Conservation (phyloP, 2,797 vertebrate species). For the Monodelphis domestica region DNA sequence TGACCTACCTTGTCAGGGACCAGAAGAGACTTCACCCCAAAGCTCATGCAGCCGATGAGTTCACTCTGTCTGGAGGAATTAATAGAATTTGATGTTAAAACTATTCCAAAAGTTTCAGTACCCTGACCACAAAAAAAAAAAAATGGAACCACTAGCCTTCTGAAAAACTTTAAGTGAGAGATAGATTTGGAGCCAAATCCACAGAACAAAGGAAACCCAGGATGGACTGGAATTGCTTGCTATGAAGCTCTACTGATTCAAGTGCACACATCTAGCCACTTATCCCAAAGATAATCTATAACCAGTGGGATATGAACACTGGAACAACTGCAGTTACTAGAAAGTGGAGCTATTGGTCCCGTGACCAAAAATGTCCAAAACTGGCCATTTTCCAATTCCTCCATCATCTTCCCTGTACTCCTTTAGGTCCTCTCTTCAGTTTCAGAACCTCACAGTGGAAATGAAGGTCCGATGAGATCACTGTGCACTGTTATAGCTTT, state of each 20-base stretch:
- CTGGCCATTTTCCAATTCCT: background rate
- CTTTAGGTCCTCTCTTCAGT: background rate
- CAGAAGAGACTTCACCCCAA: conserved; percentile 90
- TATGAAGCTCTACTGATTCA: background rate
- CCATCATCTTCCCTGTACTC: background rate
- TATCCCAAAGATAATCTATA: background rate
- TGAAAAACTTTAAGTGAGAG: background rate
- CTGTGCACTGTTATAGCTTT: background rate
- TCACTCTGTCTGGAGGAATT: conserved; percentile 71
- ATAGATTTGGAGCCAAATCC: background rate
- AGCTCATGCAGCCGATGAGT: conserved; percentile 94
- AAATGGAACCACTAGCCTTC: fast-evolving
- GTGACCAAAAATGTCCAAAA: background rate
- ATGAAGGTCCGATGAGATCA: background rate
- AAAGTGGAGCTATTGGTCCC: background rate
- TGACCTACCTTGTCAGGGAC: conserved; percentile 87
- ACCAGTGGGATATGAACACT: background rate
- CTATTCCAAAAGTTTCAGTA: background rate
- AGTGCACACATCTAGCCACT: background rate
- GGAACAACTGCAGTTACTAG: background rate
- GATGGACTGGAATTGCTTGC: background rate
- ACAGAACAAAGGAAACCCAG: background rate
- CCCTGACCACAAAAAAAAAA: background rate
- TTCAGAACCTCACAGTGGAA: background rate
- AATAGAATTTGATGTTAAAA: conserved; percentile 42